Evolutionary conservation across 2,797 vertebrate species (phyloP).

Genomic region (Acanthurus lineatus): DNA sequence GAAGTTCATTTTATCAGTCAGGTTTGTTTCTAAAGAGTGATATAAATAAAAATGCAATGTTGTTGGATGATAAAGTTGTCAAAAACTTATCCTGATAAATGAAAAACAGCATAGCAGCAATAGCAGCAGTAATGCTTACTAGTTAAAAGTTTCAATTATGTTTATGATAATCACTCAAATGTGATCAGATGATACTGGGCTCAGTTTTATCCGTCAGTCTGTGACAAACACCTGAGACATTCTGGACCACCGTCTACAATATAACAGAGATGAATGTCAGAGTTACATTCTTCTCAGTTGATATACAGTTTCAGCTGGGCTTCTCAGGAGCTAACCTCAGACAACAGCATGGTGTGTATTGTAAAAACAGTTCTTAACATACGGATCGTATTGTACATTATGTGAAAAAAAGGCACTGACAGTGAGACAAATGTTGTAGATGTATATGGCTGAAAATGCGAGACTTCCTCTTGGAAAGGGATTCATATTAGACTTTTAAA

Average conservation of each 20-base stretch:
- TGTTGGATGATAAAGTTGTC: too few relatives aligned
- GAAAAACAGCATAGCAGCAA: too few relatives aligned
- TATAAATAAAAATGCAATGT: too few relatives aligned
- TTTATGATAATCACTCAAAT: too few relatives aligned
- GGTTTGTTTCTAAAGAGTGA: neutral
- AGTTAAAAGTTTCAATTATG: too few relatives aligned
- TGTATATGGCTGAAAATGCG: slow-evolving; percentile 9
- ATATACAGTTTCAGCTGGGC: slow-evolving; percentile 1
- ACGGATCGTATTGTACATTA: neutral
- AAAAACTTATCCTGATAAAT: too few relatives aligned
- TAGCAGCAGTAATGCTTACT: too few relatives aligned
- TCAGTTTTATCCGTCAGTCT: too few relatives aligned
- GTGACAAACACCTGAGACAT: too few relatives aligned
- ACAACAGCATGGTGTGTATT: too few relatives aligned
- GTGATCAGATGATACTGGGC: too few relatives aligned
- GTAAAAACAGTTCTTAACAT: neutral
- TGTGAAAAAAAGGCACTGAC: neutral
- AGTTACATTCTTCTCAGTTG: neutral
- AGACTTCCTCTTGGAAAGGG: slow-evolving; percentile 43
- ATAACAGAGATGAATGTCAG: neutral
- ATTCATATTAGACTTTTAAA: slow-evolving; percentile 53
- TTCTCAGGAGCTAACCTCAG: slow-evolving; percentile 3
- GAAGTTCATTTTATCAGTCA: neutral
- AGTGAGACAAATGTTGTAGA: neutral
- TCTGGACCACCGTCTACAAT: neutral